Evolutionary conservation across 2,113 vertebrate species (phyloP), one percentile per base, ranked within the genome.

Genomic region (Prochilodus magdalenae): DNA sequence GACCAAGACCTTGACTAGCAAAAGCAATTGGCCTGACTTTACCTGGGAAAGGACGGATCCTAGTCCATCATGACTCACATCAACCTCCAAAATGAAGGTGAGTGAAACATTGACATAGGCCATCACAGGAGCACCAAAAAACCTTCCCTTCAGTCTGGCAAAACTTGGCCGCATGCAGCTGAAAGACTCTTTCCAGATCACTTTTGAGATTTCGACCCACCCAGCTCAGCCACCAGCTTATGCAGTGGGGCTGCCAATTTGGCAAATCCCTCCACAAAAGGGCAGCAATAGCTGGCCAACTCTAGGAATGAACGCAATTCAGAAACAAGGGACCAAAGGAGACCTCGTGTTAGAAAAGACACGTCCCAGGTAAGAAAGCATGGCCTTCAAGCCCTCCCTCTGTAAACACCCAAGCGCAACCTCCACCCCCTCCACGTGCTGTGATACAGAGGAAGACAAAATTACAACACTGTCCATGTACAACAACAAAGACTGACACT

Each of bases 321-420:
- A 0, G 22, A 40, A 1, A 70, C 15, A 33, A 6, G 83, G 77
- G 16, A 70, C 72, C 0, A 78, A 81, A 11, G 63, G 24, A 10
- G 80, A 66, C 7, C 83, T 55, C 14, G 59, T 0, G 0, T 7
- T 33, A 30, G 83, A 66, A 13, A 72, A 36, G 10, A 85, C 8
- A n/a, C 75, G 80, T 0, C 80, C 73, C 47, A 82, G 3, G 24
- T 60, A 84, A 4, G 1, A 57, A 1, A 80, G 33, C 40, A 74
- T 69, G 1, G 59, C 15, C 15, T 84, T 80, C 0, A 82, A n/a
- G 0, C 16, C n/a, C 6, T 80, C 20, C 22, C 24, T 7, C 53
- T 80, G 18, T 16, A 66, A 44, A 4, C 55, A 15, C 0, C 15
- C 12, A 2, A 80, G 13, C 1, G 76, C 77, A 7, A 75, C 20